These are phyloP conservation scores for Apostichopus japonicus DNA, from an alignment of 35 echinoderm and acorn worm genomes.

Conservation along the genomic window DNA sequence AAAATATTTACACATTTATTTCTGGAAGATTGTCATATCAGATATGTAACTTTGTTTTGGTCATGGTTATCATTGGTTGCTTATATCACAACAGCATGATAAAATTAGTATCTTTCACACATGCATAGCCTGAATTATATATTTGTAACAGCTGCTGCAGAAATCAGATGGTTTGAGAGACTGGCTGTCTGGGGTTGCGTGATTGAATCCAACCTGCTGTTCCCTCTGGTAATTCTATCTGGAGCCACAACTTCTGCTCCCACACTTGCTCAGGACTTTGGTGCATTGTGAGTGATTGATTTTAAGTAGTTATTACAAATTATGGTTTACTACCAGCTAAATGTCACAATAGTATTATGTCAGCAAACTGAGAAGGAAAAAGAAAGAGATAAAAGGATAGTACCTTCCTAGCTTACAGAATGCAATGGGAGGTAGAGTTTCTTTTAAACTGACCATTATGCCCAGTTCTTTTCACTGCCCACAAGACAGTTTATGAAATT, in stretches of 20 bases:
- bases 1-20: too few relatives aligned
- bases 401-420: too few relatives aligned
- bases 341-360: background rate
- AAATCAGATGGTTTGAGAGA: conserved; percentile 97
- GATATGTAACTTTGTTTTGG: background rate
- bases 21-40: too few relatives aligned
- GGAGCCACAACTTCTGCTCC: conserved; percentile 82
- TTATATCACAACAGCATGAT: too few relatives aligned
- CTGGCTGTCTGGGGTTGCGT: conserved; percentile 71
- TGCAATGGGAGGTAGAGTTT: too few relatives aligned
- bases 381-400: too few relatives aligned
- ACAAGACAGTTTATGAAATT: too few relatives aligned
- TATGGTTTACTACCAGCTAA: background rate
- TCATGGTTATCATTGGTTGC: too few relatives aligned
- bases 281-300: conserved; percentile 78
- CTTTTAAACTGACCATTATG: too few relatives aligned
- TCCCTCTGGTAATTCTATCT: conserved; percentile 89
- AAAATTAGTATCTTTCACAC: too few relatives aligned
- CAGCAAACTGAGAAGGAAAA: background rate
- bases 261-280: conserved; percentile 69
- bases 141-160: conserved; percentile 82
- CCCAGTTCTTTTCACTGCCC: too few relatives aligned
- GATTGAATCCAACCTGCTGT: conserved; percentile 81
- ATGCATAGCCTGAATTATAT: too few relatives aligned
- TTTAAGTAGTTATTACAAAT: conserved; percentile 1